Evolutionary conservation across 2,113 vertebrate species (phyloP).

Genomic region (Gymnorhina tibicen): DNA sequence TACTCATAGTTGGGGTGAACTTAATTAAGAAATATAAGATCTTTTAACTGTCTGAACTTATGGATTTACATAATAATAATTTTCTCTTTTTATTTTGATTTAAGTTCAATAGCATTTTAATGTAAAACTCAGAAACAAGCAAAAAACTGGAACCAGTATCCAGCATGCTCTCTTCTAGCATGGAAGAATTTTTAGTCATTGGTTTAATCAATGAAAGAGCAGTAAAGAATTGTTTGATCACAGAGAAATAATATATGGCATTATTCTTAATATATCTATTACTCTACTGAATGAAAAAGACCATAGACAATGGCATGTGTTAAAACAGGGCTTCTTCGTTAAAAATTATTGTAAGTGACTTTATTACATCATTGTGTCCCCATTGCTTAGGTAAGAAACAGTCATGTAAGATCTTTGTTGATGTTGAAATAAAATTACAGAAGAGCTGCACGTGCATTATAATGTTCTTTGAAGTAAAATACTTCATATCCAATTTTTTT

Average conservation of each 20-base stretch:
- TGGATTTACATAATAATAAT: background rate
- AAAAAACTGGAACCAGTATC: background rate
- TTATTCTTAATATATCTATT: background rate
- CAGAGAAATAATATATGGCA: background rate
- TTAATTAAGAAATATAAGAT: background rate
- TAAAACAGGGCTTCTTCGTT: background rate
- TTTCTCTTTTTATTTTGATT: background rate
- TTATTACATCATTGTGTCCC: background rate
- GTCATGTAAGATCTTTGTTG: background rate
- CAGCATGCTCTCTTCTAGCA: background rate
- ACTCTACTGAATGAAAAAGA: background rate
- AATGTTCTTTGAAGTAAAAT: background rate
- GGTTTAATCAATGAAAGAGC: background rate
- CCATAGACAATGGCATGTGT: background rate
- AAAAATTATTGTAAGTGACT: background rate
- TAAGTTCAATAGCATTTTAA: background rate
- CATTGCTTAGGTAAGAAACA: background rate
- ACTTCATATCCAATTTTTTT: background rate
- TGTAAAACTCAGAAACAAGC: background rate
- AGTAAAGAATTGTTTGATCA: background rate
- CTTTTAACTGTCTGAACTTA: background rate
- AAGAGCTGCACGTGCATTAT: background rate
- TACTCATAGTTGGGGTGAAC: background rate
- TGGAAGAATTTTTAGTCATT: background rate
- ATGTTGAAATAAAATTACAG: background rate